phyloP scores from a whole-genome alignment of 2,113 vertebrate genomes.

The Stigmatopora nigra region DNA sequence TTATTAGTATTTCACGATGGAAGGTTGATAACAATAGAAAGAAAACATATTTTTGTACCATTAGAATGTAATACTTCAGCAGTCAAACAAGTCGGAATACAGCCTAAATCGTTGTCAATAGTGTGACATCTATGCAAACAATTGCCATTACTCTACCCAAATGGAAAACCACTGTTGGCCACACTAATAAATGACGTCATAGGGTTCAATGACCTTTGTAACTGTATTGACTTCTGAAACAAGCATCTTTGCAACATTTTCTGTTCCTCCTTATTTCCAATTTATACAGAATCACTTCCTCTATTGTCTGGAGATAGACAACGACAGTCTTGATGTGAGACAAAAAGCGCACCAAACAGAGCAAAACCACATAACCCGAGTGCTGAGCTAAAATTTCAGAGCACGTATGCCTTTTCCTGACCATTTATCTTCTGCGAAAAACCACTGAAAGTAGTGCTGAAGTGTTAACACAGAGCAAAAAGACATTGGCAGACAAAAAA shows the following conservation, averaged over 20 bases:
- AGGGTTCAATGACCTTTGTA: conserved; percentile 4
- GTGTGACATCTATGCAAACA: background rate
- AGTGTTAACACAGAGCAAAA: conserved; percentile 7
- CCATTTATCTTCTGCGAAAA: conserved; percentile 5
- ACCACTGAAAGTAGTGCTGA: conserved; percentile 1
- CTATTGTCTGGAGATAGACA: conserved; percentile 14
- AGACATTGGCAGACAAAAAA: background rate
- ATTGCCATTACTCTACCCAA: background rate
- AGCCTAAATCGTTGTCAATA: background rate
- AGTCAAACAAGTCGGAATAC: no score
- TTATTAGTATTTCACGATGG: background rate
- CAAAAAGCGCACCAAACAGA: conserved; percentile 6
- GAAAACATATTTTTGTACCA: background rate
- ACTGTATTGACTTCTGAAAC: conserved; percentile 39
- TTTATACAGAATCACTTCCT: conserved; percentile 46
- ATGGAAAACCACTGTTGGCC: background rate
- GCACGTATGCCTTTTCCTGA: conserved; percentile 3
- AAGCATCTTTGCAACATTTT: conserved; percentile 35
- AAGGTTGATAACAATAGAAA: background rate
- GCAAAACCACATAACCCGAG: background rate
- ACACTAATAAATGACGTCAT: background rate
- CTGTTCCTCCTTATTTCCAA: conserved; percentile 44
- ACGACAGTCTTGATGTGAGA: background rate
- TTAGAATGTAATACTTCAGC: no score
- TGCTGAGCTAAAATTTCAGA: conserved; percentile 11